phyloP scores from a whole-genome alignment of 2,888 invertebrate genomes.

The Chironomus riparius region DNA sequence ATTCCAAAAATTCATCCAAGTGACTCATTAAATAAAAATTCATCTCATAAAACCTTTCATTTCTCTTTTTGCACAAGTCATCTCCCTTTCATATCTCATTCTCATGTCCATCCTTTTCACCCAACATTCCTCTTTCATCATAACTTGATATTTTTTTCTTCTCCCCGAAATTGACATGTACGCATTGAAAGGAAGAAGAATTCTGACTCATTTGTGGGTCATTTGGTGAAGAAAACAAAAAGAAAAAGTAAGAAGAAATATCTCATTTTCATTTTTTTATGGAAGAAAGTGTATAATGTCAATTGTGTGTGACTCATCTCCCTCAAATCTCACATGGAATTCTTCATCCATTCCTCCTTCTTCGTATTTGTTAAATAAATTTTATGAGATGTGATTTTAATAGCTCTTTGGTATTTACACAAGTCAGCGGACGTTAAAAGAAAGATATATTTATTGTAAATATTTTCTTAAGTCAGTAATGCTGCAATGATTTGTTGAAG shows the following conservation, averaged over 20 bases:
- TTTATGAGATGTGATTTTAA: not conserved
- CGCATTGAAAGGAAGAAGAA: not conserved
- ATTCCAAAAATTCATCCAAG: too few species aligned
- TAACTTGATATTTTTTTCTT: too few species aligned
- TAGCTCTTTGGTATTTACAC: not conserved
- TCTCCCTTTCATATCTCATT: not conserved
- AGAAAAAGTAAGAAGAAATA: not conserved
- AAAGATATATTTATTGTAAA: too few species aligned
- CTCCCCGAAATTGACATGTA: too few species aligned
- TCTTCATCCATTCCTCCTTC: not conserved
- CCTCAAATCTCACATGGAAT: not conserved
- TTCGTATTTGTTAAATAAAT: not conserved
- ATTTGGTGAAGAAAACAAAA: not conserved
- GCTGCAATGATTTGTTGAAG: too few species aligned
- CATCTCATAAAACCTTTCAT: too few species aligned
- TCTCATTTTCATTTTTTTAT: not conserved
- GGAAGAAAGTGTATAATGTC: constrained; percentile 7
- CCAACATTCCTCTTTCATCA: not conserved
- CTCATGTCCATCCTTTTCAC: not conserved
- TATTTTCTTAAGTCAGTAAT: too few species aligned
- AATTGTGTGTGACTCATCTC: not conserved
- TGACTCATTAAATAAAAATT: too few species aligned
- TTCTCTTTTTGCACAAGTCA: not conserved
- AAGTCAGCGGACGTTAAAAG: too few species aligned
- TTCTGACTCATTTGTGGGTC: not conserved